phyloP scores from a whole-genome alignment of 2,113 vertebrate species.

The Pollimyrus isidori region DNA sequence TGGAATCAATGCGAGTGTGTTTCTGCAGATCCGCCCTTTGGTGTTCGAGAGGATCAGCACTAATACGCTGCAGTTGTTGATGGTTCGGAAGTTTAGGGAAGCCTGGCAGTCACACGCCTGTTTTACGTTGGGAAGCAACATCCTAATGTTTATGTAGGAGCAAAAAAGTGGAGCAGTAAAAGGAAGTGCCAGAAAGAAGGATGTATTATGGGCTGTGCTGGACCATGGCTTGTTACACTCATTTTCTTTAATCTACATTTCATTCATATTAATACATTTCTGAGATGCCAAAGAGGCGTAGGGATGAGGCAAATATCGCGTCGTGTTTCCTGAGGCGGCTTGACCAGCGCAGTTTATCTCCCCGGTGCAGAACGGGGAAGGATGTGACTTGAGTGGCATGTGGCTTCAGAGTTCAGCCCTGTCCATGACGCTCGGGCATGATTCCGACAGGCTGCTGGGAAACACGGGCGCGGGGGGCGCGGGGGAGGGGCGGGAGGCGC shows the following conservation, averaged over 20 bases:
- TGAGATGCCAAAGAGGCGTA: not conserved
- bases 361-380: not conserved
- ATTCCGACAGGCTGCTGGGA: not conserved
- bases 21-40: not conserved
- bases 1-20: not conserved
- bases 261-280: not conserved
- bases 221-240: not conserved
- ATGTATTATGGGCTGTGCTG: not conserved
- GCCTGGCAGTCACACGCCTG: not conserved
- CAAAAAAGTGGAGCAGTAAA: not conserved
- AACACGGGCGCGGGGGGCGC: too few species aligned
- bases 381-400: not conserved
- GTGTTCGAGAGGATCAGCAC: not conserved
- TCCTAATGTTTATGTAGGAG: not conserved
- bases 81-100: not conserved
- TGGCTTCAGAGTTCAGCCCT: not conserved
- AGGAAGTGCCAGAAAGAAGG: too few species aligned
- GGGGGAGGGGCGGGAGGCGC: not conserved
- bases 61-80: not conserved
- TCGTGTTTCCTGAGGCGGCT: not conserved
- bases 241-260: not conserved
- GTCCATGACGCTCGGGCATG: not conserved
- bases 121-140: not conserved
- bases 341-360: not conserved
- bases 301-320: not conserved